phyloP scores from a whole-genome alignment of 2,797 vertebrate species.

The Cheirogaleus major region DNA sequence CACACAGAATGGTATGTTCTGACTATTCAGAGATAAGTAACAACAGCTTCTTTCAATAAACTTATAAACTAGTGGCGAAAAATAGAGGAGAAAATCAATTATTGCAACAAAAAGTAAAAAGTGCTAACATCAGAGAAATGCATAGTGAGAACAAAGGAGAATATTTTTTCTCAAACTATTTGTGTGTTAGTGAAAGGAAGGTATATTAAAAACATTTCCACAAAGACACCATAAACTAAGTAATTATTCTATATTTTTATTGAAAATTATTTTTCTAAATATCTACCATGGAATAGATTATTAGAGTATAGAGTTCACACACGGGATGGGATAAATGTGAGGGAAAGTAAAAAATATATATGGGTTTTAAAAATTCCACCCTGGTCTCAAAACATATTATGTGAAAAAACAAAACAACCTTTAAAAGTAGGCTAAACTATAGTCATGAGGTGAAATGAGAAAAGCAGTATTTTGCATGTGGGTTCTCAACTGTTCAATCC shows the following conservation, averaged over 20 bases:
- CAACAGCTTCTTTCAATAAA: not conserved
- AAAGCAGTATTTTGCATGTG: not conserved
- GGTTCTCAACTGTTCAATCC: not conserved
- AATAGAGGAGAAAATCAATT: constrained; percentile 50
- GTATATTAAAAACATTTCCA: not conserved
- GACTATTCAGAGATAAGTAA: not conserved
- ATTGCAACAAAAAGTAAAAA: not conserved
- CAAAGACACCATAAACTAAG: not conserved
- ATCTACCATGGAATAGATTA: not conserved
- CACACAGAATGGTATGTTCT: not conserved
- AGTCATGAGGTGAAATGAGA: not conserved
- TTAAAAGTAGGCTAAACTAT: not conserved
- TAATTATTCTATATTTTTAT: not conserved
- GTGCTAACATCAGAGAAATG: not conserved
- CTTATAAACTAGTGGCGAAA: not conserved
- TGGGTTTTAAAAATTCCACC: not conserved
- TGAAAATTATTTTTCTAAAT: not conserved
- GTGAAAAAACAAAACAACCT: not conserved
- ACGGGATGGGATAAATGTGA: not conserved
- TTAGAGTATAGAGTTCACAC: not conserved
- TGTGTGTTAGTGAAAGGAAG: not conserved
- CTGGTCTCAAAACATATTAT: not conserved
- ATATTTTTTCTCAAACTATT: not conserved
- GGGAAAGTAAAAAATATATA: not conserved
- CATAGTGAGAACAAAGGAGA: not conserved